Evolutionary conservation across 2,888 invertebrate species (phyloP).

Genomic region (Ptilodon capucinus): DNA sequence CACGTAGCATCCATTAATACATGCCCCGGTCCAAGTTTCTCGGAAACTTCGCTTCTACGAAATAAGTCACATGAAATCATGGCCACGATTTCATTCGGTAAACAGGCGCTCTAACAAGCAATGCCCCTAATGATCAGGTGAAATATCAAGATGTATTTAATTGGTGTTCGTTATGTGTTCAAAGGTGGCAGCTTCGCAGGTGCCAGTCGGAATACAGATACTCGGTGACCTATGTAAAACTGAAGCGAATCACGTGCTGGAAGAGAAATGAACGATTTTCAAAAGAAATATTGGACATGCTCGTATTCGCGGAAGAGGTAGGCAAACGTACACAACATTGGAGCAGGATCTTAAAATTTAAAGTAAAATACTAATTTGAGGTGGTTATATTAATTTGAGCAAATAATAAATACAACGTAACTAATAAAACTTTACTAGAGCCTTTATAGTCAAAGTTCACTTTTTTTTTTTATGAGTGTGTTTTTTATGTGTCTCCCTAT

Average conservation of each 20-base stretch:
- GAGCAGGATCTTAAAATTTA: too few species aligned
- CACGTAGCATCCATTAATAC: conserved; percentile 18
- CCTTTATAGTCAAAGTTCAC: too few species aligned
- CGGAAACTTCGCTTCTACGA: conserved; percentile 28
- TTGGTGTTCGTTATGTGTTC: conserved; percentile 68
- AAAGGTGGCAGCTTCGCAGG: conserved; percentile 58
- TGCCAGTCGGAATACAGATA: conserved; percentile 67
- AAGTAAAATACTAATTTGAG: too few species aligned
- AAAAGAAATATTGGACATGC: too few species aligned
- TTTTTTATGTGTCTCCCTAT: too few species aligned
- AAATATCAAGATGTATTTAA: conserved; percentile 80
- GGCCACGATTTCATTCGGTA: conserved; percentile 50
- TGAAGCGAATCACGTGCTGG: conserved; percentile 5
- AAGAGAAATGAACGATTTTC: not conserved
- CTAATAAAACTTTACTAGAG: too few species aligned
- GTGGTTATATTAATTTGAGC: too few species aligned
- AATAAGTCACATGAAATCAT: conserved; percentile 54
- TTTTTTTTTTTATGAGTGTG: too few species aligned
- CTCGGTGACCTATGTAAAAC: conserved; percentile 59
- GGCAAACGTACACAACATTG: not conserved
- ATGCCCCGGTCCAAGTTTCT: conserved; percentile 31
- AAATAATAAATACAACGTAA: too few species aligned
- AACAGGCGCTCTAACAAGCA: conserved; percentile 58
- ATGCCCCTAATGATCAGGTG: conserved; percentile 67
- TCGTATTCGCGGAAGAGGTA: too few species aligned